phyloP scores from a whole-genome alignment of 2,113 vertebrate genomes.

The Triplophysa siluroides region DNA sequence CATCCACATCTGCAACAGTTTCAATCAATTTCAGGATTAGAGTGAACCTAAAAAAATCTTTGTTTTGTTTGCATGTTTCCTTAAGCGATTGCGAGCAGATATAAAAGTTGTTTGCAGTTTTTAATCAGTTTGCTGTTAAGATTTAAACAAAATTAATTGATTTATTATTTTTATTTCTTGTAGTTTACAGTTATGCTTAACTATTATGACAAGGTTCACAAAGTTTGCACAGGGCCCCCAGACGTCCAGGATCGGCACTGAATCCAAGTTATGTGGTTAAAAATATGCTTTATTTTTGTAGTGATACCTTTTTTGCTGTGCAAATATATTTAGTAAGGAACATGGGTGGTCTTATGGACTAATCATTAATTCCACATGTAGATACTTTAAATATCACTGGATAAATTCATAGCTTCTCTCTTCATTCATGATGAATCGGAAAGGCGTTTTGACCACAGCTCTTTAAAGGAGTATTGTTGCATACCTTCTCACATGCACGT shows the following conservation, averaged over 20 bases:
- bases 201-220: no score
- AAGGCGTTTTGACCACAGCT: slow-evolving; percentile 50
- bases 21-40: slow-evolving; percentile 12
- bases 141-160: no score
- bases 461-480: slow-evolving; percentile 61
- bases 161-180: no score
- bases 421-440: slow-evolving; percentile 21
- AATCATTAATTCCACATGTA: no score
- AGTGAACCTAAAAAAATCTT: background rate
- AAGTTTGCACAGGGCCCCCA: no score
- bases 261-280: no score
- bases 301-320: background rate
- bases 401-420: background rate
- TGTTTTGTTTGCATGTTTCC: background rate
- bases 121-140: background rate
- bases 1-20: background rate
- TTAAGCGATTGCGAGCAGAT: background rate
- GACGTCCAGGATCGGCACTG: no score
- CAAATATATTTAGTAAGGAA: background rate
- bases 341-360: no score
- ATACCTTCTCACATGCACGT: slow-evolving; percentile 52
- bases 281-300: no score
- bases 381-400: background rate
- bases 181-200: no score
- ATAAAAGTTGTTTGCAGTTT: background rate